A percentile compares a stretch with the other conserved stretches of the same genome.
phyloP scores from a whole-genome alignment of 2,888 invertebrate species.

The Antheraea yamamai region DNA sequence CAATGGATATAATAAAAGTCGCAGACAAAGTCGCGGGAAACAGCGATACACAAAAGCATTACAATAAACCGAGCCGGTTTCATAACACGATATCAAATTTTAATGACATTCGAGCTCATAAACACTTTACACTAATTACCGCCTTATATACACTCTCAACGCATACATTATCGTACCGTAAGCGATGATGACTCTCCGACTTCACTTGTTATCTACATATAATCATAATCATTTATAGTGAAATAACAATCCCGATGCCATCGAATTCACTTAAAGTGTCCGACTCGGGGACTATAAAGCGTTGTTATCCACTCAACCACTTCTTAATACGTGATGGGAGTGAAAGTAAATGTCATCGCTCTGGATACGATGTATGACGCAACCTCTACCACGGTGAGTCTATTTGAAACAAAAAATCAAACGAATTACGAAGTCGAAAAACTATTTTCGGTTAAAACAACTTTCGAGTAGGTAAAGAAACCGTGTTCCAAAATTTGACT shows the following conservation, averaged over 20 bases:
- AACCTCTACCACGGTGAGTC: not conserved
- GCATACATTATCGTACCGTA: not conserved
- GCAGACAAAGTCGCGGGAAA: too few species aligned
- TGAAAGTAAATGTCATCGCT: conserved; percentile 49
- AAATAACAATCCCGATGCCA: conserved; percentile 26
- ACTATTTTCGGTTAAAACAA: not conserved
- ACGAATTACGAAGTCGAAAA: not conserved
- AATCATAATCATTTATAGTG: conserved; percentile 16
- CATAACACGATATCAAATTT: not conserved
- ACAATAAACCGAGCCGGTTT: not conserved
- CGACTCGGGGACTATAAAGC: conserved; percentile 30
- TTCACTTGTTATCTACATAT: conserved; percentile 15
- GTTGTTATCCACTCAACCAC: conserved; percentile 35
- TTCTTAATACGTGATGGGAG: conserved; percentile 53
- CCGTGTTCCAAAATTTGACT: not conserved
- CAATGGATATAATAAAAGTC: too few species aligned
- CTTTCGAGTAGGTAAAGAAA: not conserved
- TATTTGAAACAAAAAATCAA: conserved; percentile 3
- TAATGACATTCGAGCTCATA: not conserved
- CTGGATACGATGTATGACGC: conserved; percentile 28
- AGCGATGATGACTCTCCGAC: not conserved
- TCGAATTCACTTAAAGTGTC: conserved; percentile 50
- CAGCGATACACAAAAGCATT: not conserved
- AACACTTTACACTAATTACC: not conserved
- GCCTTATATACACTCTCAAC: not conserved